These are phyloP conservation scores for Morus bassanus DNA, from an alignment of 2,797 vertebrate genomes.

Conservation along the genomic window DNA sequence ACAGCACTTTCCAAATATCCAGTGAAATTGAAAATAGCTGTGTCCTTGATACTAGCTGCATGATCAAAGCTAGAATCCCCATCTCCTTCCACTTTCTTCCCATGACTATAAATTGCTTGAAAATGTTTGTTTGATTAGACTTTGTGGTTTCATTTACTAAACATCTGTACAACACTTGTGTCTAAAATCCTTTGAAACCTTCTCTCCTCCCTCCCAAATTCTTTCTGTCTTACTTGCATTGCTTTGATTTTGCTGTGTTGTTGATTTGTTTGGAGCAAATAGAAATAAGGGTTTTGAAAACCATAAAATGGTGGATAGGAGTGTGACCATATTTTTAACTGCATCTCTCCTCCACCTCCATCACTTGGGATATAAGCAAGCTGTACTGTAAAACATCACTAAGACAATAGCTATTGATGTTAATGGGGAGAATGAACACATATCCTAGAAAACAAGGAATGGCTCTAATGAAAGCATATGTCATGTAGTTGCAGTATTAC, in stretches of 20 bases:
- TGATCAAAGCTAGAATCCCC: conserved; percentile 46
- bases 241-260: neutral
- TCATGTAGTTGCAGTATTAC: neutral
- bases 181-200: conserved; percentile 40
- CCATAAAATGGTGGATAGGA: neutral
- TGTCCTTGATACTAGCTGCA: conserved; percentile 11
- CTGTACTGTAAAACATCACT: neutral
- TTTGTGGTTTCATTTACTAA: conserved; percentile 44
- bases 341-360: neutral
- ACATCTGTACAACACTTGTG: conserved; percentile 60
- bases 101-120: conserved; percentile 18
- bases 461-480: fast-evolving
- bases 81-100: conserved; percentile 50
- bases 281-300: neutral
- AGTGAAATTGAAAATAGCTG: conserved; percentile 33
- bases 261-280: neutral
- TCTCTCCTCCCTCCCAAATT: neutral
- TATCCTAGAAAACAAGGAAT: neutral
- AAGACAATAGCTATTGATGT: neutral
- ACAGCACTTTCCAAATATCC: neutral
- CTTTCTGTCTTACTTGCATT: neutral
- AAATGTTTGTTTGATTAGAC: conserved; percentile 56
- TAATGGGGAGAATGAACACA: neutral
- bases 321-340: neutral
- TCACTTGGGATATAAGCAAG: neutral